Evolutionary conservation across 2,888 invertebrate genomes (phyloP).

Genomic region (Opisthograptis luteolata): DNA sequence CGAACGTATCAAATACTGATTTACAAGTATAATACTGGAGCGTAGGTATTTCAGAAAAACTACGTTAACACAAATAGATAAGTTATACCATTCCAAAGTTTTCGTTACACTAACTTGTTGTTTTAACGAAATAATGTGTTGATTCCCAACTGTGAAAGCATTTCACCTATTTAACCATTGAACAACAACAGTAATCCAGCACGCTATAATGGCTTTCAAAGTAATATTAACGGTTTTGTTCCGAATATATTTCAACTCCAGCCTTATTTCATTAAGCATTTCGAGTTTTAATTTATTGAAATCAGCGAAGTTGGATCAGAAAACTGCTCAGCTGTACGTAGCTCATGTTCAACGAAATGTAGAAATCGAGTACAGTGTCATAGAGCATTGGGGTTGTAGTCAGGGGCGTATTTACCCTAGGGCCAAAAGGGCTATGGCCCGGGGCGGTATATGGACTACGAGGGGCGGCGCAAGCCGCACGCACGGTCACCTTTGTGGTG

Average conservation of each 20-base stretch:
- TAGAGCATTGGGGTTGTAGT: neutral
- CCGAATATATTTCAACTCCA: constrained; percentile 24
- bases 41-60: no score
- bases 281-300: constrained; percentile 21
- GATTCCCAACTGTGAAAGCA: constrained; percentile 14
- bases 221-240: constrained; percentile 28
- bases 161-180: constrained; percentile 19
- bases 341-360: neutral
- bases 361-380: neutral
- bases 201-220: constrained; percentile 30
- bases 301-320: constrained; percentile 8
- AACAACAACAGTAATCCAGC: constrained; percentile 30
- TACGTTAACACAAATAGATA: neutral
- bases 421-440: no score
- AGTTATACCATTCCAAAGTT: neutral
- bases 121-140: constrained; percentile 5
- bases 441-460: no score
- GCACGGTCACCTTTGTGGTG: no score
- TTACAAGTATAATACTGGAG: no score
- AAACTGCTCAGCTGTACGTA: constrained; percentile 3
- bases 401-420: no score
- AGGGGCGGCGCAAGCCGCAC: no score
- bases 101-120: no score
- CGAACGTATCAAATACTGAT: no score
- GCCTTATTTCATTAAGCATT: constrained; percentile 21